These are phyloP conservation scores for Balaenoptera acutorostrata DNA, from an alignment of 2,113 vertebrate genomes.

Conservation along the genomic window DNA sequence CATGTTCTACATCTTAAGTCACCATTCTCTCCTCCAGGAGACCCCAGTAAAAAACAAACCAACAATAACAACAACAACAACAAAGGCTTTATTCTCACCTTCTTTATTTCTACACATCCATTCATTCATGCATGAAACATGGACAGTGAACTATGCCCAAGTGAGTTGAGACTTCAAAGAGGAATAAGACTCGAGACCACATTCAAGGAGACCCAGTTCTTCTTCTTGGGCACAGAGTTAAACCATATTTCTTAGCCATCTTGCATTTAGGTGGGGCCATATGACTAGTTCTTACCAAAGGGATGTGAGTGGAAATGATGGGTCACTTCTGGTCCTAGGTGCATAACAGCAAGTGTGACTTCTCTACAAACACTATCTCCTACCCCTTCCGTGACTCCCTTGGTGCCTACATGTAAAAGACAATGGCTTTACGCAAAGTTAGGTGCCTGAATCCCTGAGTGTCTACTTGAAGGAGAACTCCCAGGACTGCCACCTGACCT, in stretches of 20 bases:
- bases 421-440: neutral
- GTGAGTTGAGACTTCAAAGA: neutral
- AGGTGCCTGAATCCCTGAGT: neutral
- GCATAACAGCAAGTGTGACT: neutral
- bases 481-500: neutral
- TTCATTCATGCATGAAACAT: neutral
- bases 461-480: neutral
- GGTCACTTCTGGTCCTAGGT: neutral
- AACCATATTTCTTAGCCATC: neutral
- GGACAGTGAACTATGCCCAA: neutral
- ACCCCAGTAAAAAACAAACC: neutral
- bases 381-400: neutral
- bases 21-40: neutral
- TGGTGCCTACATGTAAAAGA: neutral
- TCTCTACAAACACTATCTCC: neutral
- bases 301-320: neutral
- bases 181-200: neutral
- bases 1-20: neutral
- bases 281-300: neutral
- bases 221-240: neutral
- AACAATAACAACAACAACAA: neutral
- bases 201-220: neutral
- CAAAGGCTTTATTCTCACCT: neutral
- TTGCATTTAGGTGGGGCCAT: neutral
- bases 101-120: neutral